A percentile compares a stretch with the other conserved stretches of the same genome.
phyloP scores from a whole-genome alignment of 2,797 vertebrate species.

The Petrocephalus schoutedeni region DNA sequence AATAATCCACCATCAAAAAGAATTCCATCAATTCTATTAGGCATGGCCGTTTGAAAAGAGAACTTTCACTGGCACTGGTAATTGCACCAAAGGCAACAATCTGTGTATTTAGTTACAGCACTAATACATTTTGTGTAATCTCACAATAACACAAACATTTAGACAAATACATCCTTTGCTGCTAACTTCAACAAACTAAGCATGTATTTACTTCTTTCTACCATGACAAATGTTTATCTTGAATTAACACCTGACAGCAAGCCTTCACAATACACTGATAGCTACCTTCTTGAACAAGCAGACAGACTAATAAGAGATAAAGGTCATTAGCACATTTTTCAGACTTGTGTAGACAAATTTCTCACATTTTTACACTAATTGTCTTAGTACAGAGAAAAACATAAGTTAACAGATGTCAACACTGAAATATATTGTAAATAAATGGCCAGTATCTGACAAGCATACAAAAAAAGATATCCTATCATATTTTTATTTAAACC shows the following conservation, averaged over 20 bases:
- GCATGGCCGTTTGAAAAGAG: constrained; percentile 10
- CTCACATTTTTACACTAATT: constrained; percentile 41
- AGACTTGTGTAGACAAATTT: constrained; percentile 47
- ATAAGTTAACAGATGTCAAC: constrained; percentile 37
- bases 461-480: constrained; percentile 7
- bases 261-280: constrained; percentile 47
- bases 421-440: constrained; percentile 63
- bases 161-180: constrained; percentile 55
- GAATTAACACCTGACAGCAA: constrained; percentile 50
- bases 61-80: constrained; percentile 20
- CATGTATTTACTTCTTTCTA: constrained; percentile 61
- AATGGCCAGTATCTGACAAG: constrained; percentile 40
- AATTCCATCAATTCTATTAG: background rate
- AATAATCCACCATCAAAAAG: constrained; percentile 23
- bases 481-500: constrained; percentile 2
- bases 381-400: constrained; percentile 45
- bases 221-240: constrained; percentile 54
- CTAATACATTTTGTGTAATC: constrained; percentile 55
- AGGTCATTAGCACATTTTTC: constrained; percentile 55
- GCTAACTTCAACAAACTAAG: constrained; percentile 53
- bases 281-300: constrained; percentile 56
- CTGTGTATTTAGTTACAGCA: constrained; percentile 51
- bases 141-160: constrained; percentile 60
- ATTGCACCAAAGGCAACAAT: constrained; percentile 16
- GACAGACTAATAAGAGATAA: constrained; percentile 70